Evolutionary conservation across 92 coral and sea anemone genomes (phyloP).

Genomic region (Nematostella vectensis): DNA sequence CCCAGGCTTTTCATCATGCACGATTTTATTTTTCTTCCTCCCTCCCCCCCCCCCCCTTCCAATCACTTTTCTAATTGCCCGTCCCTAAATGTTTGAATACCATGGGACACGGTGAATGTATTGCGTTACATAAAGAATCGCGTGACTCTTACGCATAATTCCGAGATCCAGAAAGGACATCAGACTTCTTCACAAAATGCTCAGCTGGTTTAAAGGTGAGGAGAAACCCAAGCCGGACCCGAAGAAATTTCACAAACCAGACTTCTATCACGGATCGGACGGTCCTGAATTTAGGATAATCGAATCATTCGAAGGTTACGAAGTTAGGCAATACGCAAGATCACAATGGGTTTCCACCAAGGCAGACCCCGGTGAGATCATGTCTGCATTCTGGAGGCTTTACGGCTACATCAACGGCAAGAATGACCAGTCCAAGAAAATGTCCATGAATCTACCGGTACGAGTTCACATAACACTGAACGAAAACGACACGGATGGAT

Average conservation of each 20-base stretch:
- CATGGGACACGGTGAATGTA: no score
- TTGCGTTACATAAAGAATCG: no score
- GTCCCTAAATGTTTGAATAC: no score
- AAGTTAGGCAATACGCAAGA: conserved; percentile 14
- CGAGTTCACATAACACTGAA: conserved; percentile 9
- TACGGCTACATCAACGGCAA: conserved; percentile 28
- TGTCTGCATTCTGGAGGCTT: conserved; percentile 22
- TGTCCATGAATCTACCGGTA: conserved; percentile 24
- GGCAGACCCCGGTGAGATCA: conserved; percentile 15
- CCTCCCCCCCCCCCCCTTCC: no score
- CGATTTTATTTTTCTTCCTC: no score
- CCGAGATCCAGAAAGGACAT: no score
- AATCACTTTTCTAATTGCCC: no score
- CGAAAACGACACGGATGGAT: conserved; percentile 23
- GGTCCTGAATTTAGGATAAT: conserved; percentile 25
- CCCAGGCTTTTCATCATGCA: no score
- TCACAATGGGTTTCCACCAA: conserved; percentile 24
- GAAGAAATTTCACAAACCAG: conserved; percentile 24
- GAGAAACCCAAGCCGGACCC: conserved; percentile 22
- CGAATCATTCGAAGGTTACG: conserved; percentile 16
- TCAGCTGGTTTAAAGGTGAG: conserved; percentile 30
- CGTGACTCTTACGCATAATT: no score
- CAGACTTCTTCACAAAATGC: no score
- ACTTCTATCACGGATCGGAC: conserved; percentile 20
- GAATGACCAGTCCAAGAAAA: conserved; percentile 25